Base-by-base conservation (phyloP, 2,113 vertebrate species). In the Labeo catla region DNA sequence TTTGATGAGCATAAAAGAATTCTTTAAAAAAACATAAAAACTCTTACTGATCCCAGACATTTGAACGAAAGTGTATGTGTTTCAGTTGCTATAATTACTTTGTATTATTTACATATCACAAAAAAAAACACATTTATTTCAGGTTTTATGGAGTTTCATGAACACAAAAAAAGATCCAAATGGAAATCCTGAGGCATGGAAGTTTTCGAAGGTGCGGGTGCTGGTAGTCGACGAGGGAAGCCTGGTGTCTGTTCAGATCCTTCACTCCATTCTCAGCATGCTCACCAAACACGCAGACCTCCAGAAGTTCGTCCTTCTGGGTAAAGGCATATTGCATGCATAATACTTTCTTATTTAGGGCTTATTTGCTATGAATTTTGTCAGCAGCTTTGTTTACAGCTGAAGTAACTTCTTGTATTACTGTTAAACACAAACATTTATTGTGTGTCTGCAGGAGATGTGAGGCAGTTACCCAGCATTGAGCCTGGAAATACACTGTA, bases 141-240 rank as follows among this genome's bases (percentile, higher is more conserved):
- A 93, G 92, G 87, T 93, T n/a, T 61, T 90, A 36, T 90, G 85
- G 82, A 93, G 84, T 86, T 93, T 86, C 76, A 88, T 74, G 83
- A 36, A 5, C 2, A 3, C 15, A 23, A 13, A 76, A 74, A 89
- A 83, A 54, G 12, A 49, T 28, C 1, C 0, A 4, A n/a, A 19
- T 2, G 45, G 19, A 11, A 0, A 90, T 85, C 81, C n/a, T 8
- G 0, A 50, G 4, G 11, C 45, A 1, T 97, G 96, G 96, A 96
- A 93, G 74, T 97, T 97, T 94, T 94, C 94, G 74, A 19, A 88
- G 0, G 95, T 97, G 66, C 94, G 91, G 0, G 87, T 95, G 90
- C 91, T 97, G 87, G 91, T 97, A 90, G 95, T 97, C 89, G 96
- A 97, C 88, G 96, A 97, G 93, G 96, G 96, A 85, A 97, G 96